Evolutionary conservation across 1,140 invertebrate genomes (phyloP), one percentile per base, ranked within the genome.

Genomic region (Caenorhabditis inopinata): DNA sequence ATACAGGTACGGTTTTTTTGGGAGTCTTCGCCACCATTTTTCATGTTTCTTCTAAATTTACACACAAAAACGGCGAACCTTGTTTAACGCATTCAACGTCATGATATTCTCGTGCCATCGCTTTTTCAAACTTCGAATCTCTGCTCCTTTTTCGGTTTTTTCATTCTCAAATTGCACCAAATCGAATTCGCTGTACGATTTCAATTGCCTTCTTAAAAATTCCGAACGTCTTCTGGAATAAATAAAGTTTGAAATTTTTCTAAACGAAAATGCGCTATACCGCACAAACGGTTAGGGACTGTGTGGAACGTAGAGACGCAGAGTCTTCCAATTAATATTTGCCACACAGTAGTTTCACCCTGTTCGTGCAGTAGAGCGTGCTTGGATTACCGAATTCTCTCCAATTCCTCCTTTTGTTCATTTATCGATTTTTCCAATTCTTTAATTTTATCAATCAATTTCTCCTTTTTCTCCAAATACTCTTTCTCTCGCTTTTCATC

Each of bases 401-500:
- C 32, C 58, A 68, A 68, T n/a, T 68, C 58, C 5, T 35, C 32
- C 16, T 38, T 68, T n/a, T 68, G 32, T 21, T 68, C 58, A 29
- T 68, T 32, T 21, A 18, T 68, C 23, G 58, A 32, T 68, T 42
- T 68, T 21, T 68, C 58, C 7, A 68, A 9, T 21, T 68, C 16
- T 9, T 29, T 38, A 18, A 68, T 38, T 68, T 68, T 68, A 4
- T 68, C 58, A 1, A 9, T 21, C 29, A 68, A 21, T 68, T 68
- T 68, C 32, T 68, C 58, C n/a, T 68, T 68, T 21, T 68, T 68
- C 32, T 68, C 58, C 2, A 68, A 21, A 38, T 68, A 68, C 9
- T 68, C 58, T 21, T 68, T 68, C n/a, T 68, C 58, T 6, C 58
- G 58, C 38, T 68, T 68, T 21, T 68, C 58, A 38, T 68, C 58